A percentile compares a stretch with the other conserved stretches of the same genome.
These are phyloP conservation scores for Clitarchus hookeri DNA, from an alignment of 2,888 invertebrate genomes.

Conservation along the genomic window DNA sequence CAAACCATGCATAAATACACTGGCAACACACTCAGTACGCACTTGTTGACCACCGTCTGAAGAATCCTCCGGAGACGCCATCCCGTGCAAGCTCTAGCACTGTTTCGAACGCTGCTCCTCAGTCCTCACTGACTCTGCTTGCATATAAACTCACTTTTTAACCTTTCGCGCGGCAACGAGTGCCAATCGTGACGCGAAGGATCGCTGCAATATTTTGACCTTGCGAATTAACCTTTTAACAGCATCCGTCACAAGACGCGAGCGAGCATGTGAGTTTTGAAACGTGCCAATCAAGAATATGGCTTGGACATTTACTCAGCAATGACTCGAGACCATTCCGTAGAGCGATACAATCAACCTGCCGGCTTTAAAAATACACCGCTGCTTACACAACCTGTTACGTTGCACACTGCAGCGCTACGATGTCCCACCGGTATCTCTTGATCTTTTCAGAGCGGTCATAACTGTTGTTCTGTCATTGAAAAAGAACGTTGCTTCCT, in stretches of 20 bases:
- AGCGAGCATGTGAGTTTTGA: neutral
- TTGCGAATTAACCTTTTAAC: constrained; percentile 21
- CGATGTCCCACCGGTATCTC: neutral
- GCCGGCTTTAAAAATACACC: neutral
- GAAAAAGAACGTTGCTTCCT: neutral
- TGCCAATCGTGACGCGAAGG: neutral
- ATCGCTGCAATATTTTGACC: constrained; percentile 24
- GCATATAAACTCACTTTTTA: neutral
- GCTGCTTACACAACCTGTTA: neutral
- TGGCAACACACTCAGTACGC: no score
- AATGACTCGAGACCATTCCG: neutral
- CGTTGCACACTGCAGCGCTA: neutral
- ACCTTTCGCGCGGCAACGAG: constrained; percentile 19
- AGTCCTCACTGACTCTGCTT: neutral
- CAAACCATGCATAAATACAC: no score
- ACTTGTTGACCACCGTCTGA: neutral
- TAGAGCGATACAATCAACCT: no score
- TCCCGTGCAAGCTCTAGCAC: neutral
- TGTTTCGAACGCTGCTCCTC: neutral
- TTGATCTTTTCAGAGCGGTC: neutral
- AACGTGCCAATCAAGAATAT: neutral
- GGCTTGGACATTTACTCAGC: neutral
- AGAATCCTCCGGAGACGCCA: constrained; percentile 3
- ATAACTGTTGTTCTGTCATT: neutral
- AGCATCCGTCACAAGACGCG: neutral